Evolutionary conservation across 2,888 invertebrate species (phyloP).

Genomic region (Laothoe populi): DNA sequence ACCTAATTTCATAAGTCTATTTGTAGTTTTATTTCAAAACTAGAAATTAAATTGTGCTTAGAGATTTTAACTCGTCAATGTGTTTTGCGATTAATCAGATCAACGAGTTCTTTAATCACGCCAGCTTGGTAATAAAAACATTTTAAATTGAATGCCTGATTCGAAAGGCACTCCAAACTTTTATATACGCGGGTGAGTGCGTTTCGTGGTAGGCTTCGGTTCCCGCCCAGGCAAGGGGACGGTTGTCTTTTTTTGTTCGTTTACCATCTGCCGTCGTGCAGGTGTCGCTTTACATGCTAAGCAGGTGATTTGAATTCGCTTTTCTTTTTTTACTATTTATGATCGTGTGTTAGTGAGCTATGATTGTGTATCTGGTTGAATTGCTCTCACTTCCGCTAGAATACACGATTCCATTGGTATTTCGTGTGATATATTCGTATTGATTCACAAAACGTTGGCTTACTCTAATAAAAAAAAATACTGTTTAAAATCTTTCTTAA

Average conservation of each 20-base stretch:
- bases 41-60: neutral
- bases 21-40: neutral
- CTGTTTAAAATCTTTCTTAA: neutral
- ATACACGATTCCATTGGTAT: constrained; percentile 9
- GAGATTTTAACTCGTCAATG: neutral
- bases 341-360: constrained; percentile 18
- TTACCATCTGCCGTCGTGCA: constrained; percentile 74
- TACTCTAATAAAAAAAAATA: neutral
- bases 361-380: constrained; percentile 21
- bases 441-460: neutral
- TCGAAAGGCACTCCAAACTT: constrained; percentile 14
- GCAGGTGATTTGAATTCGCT: constrained; percentile 78
- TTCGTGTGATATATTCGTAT: neutral
- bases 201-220: constrained; percentile 41
- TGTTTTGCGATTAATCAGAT: neutral
- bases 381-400: constrained; percentile 32
- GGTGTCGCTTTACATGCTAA: constrained; percentile 78
- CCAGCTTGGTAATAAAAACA: neutral
- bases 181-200: constrained; percentile 30
- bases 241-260: constrained; percentile 60
- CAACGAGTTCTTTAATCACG: neutral
- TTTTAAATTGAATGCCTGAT: neutral
- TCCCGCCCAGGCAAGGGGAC: constrained; percentile 51
- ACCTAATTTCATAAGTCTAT: neutral
- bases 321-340: constrained; percentile 45